Conservation (phyloP, 37 sponge, comb jelly and placozoan species). For the Chondrosia reniformis region DNA sequence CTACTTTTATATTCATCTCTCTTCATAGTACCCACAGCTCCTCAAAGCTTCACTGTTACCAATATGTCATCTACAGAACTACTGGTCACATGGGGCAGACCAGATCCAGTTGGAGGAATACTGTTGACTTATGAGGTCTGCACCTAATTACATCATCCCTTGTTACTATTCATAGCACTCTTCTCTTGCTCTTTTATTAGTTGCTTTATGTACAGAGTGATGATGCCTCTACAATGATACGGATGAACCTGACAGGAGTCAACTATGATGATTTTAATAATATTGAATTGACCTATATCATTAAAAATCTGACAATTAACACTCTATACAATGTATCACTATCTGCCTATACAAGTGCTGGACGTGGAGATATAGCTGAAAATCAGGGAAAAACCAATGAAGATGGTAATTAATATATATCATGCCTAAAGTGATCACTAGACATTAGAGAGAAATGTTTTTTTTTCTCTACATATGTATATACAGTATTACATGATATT, state of each 20-base stretch:
- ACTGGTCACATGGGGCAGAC: conserved; percentile 8
- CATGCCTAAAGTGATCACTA: too few species aligned
- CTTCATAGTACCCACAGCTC: background rate
- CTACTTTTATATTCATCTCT: background rate
- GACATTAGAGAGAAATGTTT: too few species aligned
- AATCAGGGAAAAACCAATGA: background rate
- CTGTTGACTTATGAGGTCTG: conserved; percentile 5
- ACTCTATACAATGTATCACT: background rate
- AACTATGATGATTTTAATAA: background rate
- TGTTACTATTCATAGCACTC: background rate
- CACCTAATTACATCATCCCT: background rate
- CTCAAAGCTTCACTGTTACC: background rate
- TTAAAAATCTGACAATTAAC: conserved; percentile 9
- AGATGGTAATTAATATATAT: background rate
- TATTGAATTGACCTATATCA: too few species aligned
- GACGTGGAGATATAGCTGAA: background rate
- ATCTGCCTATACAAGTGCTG: background rate
- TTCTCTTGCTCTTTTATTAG: background rate
- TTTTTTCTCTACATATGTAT: too few species aligned
- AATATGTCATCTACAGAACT: background rate
- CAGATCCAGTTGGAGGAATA: background rate
- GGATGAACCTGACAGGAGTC: background rate
- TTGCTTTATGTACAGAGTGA: background rate
- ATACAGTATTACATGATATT: too few species aligned
- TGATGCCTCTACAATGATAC: background rate